A percentile compares a stretch with the other conserved stretches of the same genome.
phyloP scores from a whole-genome alignment of 1,140 invertebrate species.

The Helicoverpa armigera region DNA sequence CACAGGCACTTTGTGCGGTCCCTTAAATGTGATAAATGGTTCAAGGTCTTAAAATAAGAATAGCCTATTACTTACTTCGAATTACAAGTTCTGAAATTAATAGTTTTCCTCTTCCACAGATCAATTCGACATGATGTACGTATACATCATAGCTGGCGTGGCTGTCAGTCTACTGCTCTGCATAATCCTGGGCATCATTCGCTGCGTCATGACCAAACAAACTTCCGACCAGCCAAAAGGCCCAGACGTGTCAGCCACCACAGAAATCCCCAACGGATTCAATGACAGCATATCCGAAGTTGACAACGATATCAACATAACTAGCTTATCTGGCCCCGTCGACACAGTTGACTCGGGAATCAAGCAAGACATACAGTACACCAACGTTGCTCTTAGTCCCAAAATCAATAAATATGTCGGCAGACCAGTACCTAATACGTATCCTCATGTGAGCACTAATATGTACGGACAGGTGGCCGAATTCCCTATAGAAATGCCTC shows the following conservation, averaged over 20 bases:
- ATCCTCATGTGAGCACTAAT: constrained; percentile 83
- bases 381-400: constrained; percentile 79
- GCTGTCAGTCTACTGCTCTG: constrained; percentile 71
- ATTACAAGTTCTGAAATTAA: background rate
- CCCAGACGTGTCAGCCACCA: constrained; percentile 85
- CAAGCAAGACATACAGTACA: constrained; percentile 83
- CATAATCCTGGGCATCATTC: constrained; percentile 70
- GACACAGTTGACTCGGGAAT: constrained; percentile 80
- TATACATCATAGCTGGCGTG: constrained; percentile 79
- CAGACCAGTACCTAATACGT: constrained; percentile 82
- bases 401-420: constrained; percentile 84
- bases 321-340: constrained; percentile 80
- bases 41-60: background rate
- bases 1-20: background rate
- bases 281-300: constrained; percentile 86
- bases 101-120: constrained; percentile 67
- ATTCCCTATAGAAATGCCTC: constrained; percentile 84
- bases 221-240: constrained; percentile 79
- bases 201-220: constrained; percentile 74
- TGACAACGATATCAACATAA: constrained; percentile 86
- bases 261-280: constrained; percentile 85
- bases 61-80: background rate
- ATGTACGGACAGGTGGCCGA: constrained; percentile 85
- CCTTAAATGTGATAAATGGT: background rate
- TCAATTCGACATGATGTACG: constrained; percentile 80